Conservation (phyloP, 2,113 vertebrate genomes). For the Nesogale talazaci region DNA sequence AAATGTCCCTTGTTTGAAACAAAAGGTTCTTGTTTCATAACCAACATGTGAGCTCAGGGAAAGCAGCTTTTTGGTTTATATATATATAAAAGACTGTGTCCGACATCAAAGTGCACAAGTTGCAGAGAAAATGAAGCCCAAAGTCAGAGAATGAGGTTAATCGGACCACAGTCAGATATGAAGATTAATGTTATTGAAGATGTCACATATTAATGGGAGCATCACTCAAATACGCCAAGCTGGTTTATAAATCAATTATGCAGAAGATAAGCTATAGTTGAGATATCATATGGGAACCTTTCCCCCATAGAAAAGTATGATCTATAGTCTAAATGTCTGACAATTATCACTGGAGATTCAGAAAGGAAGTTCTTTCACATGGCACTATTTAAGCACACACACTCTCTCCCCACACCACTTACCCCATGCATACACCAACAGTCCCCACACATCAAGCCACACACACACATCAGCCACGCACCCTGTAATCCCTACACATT, state of each 20-base stretch:
- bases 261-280: neutral
- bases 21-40: conserved; percentile 22
- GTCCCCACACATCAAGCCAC: neutral
- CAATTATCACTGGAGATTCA: conserved; percentile 22
- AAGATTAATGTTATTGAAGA: neutral
- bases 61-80: neutral
- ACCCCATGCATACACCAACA: neutral
- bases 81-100: too few relatives aligned
- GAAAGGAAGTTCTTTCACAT: neutral
- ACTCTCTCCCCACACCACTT: neutral
- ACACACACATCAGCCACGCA: neutral
- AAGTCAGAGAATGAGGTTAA: neutral
- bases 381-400: neutral
- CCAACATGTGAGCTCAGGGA: accelerated
- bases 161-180: neutral
- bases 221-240: neutral
- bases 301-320: neutral
- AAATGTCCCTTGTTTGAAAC: too few relatives aligned
- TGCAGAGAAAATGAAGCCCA: neutral
- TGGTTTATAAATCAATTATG: neutral
- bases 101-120: too few relatives aligned
- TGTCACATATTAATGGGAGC: neutral
- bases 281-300: neutral
- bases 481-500: neutral
- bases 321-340: neutral